Evolutionary conservation across 2,888 invertebrate species (phyloP), one percentile per base, ranked within the genome.

Genomic region (Torymus tubicola): DNA sequence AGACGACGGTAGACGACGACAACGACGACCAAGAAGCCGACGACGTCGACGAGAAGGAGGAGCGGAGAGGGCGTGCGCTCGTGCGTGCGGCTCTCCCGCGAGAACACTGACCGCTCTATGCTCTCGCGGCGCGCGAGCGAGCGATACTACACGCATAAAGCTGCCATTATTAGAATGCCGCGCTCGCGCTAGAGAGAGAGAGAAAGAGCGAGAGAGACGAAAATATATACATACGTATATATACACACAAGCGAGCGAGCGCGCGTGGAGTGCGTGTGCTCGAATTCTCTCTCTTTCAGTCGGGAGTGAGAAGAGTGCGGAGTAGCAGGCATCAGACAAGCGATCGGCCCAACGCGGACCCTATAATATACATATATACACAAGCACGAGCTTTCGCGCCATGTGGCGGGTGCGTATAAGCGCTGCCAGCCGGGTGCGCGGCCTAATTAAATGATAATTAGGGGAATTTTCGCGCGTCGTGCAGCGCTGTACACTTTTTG

Each of bases 161-260:
- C 86, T 84, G 85, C 85, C 88, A 88, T 88, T 89, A 88, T 89
- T 88, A 89, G 87, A 88, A 88, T 86, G 85, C 85, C 85, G 85
- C 84, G 84, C 85, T 83, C 84, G 85, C 18, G 69, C 24, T 2
- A 57, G 64, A 69, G 52, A 31, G 50, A 12, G 11, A 1, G 55
- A 16, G 2, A 12, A 57, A 42, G 60, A 10, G 24, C 21, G 52
- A 50, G 65, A 42, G 42, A 21, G 63, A 50, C 24, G 69, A 52
- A 64, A 63, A 21, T 14, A 52, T 58, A 21, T 50, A 61, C 5
- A 50, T n/a, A 21, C 14, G 52, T 31, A 31, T 31, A 71, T 18
- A 24, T 52, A 21, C 60, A 50, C 60, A 31, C 70, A 50, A 21
- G 14, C 61, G 13, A 21, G 50, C 5, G 24, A n/a, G n/a, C 24